Percentiles rank a stretch among this genome's conserved stretches.
phyloP scores from a whole-genome alignment of 2,888 invertebrate species.

The Dicranocentrus wangi region DNA sequence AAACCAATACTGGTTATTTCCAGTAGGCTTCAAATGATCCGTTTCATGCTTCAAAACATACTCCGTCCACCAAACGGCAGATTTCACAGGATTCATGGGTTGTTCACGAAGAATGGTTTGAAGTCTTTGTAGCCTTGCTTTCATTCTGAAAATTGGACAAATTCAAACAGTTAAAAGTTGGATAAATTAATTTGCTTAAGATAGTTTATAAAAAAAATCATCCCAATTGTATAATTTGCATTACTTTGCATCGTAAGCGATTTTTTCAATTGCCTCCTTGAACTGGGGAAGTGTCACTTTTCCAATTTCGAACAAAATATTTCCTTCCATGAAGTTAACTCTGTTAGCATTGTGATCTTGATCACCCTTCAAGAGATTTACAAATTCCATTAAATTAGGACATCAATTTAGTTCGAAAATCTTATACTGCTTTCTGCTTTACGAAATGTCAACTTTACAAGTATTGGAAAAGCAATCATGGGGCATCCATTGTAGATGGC shows the following conservation, averaged over 20 bases:
- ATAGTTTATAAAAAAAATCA: too few relatives aligned
- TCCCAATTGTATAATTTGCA: slow-evolving; percentile 8
- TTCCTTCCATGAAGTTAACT: slow-evolving; percentile 40
- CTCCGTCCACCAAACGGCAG: slow-evolving; percentile 46
- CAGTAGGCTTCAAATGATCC: slow-evolving; percentile 33
- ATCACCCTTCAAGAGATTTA: slow-evolving; percentile 31
- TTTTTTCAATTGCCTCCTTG: slow-evolving; percentile 8
- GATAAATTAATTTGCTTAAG: background rate
- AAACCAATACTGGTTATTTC: slow-evolving; percentile 51
- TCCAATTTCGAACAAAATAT: slow-evolving; percentile 50
- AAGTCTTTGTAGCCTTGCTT: slow-evolving; percentile 9
- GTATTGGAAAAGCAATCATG: slow-evolving; percentile 59
- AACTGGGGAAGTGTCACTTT: slow-evolving; percentile 39
- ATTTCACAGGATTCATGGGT: slow-evolving; percentile 24
- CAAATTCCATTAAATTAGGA: background rate
- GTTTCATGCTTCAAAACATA: slow-evolving; percentile 57
- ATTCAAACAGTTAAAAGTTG: too few relatives aligned
- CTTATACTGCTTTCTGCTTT: too few relatives aligned
- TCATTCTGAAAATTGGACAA: background rate
- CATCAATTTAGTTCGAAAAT: too few relatives aligned
- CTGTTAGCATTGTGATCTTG: slow-evolving; percentile 63
- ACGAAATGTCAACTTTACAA: too few relatives aligned
- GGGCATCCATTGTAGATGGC: slow-evolving; percentile 28
- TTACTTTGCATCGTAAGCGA: slow-evolving; percentile 28
- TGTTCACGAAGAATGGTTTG: slow-evolving; percentile 16